Evolutionary conservation across 1,140 invertebrate genomes (phyloP).

Genomic region (Aphelenchoides fujianensis): DNA sequence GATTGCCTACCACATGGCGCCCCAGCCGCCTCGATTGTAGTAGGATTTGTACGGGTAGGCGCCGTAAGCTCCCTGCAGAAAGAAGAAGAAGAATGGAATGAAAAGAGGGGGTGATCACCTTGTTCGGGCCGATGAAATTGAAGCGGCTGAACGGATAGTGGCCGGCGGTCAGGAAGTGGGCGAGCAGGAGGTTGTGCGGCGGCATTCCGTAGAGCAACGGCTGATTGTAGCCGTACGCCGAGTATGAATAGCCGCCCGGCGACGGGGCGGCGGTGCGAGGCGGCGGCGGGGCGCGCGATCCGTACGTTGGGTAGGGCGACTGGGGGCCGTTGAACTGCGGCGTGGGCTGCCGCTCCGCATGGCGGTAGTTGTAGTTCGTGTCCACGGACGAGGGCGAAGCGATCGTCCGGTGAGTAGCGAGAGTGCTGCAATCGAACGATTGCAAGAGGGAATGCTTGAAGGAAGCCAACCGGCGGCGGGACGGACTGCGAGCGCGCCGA

Average conservation of each 20-base stretch:
- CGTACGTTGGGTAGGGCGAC: slow-evolving; percentile 12
- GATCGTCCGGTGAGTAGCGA: slow-evolving; percentile 28
- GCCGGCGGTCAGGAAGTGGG: slow-evolving; percentile 26
- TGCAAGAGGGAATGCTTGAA: slow-evolving; percentile 48
- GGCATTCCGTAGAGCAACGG: slow-evolving; percentile 31
- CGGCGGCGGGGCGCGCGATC: not conserved
- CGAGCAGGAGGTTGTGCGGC: slow-evolving; percentile 23
- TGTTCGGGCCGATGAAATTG: slow-evolving; percentile 25
- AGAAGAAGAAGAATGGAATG: not conserved
- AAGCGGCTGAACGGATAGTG: slow-evolving; percentile 25
- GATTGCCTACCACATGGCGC: slow-evolving; percentile 26
- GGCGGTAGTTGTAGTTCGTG: slow-evolving; percentile 24
- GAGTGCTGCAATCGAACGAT: slow-evolving; percentile 21
- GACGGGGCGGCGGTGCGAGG: not conserved
- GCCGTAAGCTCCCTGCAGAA: slow-evolving; percentile 8
- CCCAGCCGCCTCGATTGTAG: slow-evolving; percentile 22
- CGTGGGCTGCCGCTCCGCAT: not conserved
- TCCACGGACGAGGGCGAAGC: slow-evolving; percentile 24
- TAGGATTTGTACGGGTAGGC: slow-evolving; percentile 27
- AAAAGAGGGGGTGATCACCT: not conserved
- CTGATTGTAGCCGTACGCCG: slow-evolving; percentile 15
- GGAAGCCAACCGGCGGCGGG: slow-evolving; percentile 38
- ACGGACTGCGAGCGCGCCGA: slow-evolving; percentile 49
- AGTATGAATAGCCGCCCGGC: not conserved
- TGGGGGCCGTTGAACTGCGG: not conserved